Conservation (phyloP, 2,888 invertebrate species). For the Lamellibrachia columna region DNA sequence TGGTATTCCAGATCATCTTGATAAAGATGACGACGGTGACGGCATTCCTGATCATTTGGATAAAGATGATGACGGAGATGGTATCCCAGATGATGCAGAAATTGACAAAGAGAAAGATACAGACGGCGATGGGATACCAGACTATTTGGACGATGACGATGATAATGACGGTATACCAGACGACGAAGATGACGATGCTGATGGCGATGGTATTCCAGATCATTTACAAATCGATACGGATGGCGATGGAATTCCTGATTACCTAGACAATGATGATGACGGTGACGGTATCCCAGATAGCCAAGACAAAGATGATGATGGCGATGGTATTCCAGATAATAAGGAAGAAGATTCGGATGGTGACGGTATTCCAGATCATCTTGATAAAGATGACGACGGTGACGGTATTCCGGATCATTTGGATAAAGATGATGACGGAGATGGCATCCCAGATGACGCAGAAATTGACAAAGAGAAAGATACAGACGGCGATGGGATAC, state of each 20-base stretch:
- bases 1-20: constrained; percentile 54
- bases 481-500: constrained; percentile 45
- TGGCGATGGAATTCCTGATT: constrained; percentile 31
- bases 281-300: constrained; percentile 34
- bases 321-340: constrained; percentile 24
- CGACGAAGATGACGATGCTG: constrained; percentile 42
- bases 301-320: constrained; percentile 26
- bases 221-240: constrained; percentile 41
- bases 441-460: constrained; percentile 35
- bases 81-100: constrained; percentile 42
- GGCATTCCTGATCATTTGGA: constrained; percentile 50
- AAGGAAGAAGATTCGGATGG: constrained; percentile 26
- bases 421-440: constrained; percentile 46
- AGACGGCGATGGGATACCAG: constrained; percentile 49
- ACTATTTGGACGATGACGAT: constrained; percentile 42
- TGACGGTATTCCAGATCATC: constrained; percentile 33
- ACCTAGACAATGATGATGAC: constrained; percentile 31
- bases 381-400: constrained; percentile 26
- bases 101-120: constrained; percentile 35
- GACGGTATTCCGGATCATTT: constrained; percentile 26
- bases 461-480: constrained; percentile 26
- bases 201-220: constrained; percentile 56
- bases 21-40: constrained; percentile 51
- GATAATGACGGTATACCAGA: constrained; percentile 53
- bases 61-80: constrained; percentile 53